Base-by-base conservation (phyloP, 2,888 invertebrate genomes). In the Augiades crinisus region DNA sequence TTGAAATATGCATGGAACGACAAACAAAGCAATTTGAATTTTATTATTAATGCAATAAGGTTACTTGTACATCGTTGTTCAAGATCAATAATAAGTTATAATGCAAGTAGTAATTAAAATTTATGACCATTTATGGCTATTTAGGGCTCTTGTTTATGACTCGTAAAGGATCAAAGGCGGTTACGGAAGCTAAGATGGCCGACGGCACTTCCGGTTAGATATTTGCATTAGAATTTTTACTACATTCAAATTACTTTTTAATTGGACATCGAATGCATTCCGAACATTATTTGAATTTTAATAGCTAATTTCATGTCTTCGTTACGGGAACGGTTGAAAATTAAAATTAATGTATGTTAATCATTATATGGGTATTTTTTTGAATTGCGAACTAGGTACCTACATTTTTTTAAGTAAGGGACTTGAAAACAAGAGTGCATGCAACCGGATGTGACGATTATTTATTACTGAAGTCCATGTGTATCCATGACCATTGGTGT, bases 161-260 rank as follows among this genome's bases (percentile, higher is more conserved):
- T 47, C 58, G 55, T 59, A 55, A 61, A 57, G 47, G 57, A 58
- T 60, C 61, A 58, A 59, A 61, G 58, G 57, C 47, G 50, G 54
- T 47, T 33, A 56, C 56, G 58, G 61, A 57, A 61, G 60, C 54
- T 47, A 49, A 41, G 37, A 49, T 33, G 41, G 52, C 47, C 53
- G 49, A 34, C 17, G 17, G 24, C 27, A 41, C 40, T 55, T 61
- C 58, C 58, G 57, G 56, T 49, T 19, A 19, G 14, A 49, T 40
- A 41, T 49, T 49, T 49, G 49, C 49, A 49, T 47, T 40, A 5
- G 8, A 38, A 24, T 33, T 47, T 50, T 40, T 40, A 16, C 36
- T 30, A 41, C 21, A 37, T 44, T 33, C 8, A 38, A 24, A 21
- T 53, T 34, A 14, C 31, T 50, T 50, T 53, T 53, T 53, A 47